phyloP scores from a whole-genome alignment of 2,888 invertebrate genomes.

The Camponotus fellah region DNA sequence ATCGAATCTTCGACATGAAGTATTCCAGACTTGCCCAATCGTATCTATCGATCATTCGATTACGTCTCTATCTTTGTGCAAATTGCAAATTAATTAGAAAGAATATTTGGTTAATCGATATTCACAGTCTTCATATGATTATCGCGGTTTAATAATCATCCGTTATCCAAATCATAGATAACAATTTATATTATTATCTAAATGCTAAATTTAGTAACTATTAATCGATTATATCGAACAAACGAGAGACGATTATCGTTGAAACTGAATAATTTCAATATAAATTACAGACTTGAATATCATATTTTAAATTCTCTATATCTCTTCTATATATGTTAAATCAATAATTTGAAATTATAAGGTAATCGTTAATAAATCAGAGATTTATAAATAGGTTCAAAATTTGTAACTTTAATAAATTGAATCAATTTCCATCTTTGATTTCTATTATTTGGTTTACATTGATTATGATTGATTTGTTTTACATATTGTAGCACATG shows the following conservation, averaged over 20 bases:
- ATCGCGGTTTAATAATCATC: neutral
- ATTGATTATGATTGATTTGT: neutral
- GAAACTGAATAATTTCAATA: neutral
- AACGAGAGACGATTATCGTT: neutral
- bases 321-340: neutral
- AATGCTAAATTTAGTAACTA: conserved; percentile 23
- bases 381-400: neutral
- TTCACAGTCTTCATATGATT: neutral
- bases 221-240: neutral
- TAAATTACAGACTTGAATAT: neutral
- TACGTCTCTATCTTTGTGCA: neutral
- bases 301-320: neutral
- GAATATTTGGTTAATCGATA: neutral
- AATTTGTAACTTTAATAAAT: neutral
- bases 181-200: neutral
- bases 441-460: neutral
- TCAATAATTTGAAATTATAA: neutral
- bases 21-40: neutral
- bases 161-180: conserved; percentile 9
- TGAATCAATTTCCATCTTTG: neutral
- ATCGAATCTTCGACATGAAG: conserved; percentile 17
- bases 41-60: neutral
- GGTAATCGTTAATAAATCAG: neutral
- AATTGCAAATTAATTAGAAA: conserved; percentile 15
- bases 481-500: too few relatives aligned